Evolutionary conservation across 1,140 invertebrate genomes (phyloP).

Genomic region (Ctenoplectra terminalis): DNA sequence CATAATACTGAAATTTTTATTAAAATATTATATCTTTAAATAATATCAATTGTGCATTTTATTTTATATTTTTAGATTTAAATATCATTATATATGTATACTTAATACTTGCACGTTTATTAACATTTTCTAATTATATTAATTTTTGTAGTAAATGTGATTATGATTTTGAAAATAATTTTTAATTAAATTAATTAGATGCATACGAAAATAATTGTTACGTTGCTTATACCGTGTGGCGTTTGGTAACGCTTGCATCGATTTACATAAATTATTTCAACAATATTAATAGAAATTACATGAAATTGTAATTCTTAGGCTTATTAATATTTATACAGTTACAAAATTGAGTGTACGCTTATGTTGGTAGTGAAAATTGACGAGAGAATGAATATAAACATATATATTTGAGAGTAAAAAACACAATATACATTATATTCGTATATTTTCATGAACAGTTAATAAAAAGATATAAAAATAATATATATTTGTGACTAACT

Average conservation of each 20-base stretch:
- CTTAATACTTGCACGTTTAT: not conserved
- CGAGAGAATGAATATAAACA: no score
- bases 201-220: not conserved
- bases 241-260: not conserved
- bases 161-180: constrained; percentile 5
- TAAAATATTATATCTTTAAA: constrained; percentile 4
- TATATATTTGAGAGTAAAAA: no score
- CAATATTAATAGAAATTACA: constrained; percentile 6
- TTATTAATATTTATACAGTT: not conserved
- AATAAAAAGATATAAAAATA: no score
- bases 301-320: not conserved
- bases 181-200: not conserved
- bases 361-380: no score
- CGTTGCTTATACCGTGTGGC: not conserved
- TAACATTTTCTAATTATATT: not conserved
- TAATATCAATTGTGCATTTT: constrained; percentile 2
- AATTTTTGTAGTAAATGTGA: not conserved
- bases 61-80: not conserved
- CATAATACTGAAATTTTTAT: not conserved
- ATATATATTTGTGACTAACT: no score
- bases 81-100: not conserved
- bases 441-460: no score
- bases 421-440: no score
- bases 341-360: no score
- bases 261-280: constrained; percentile 11